Percentiles rank a stretch among this genome's conserved stretches.
Evolutionary conservation across 2,888 invertebrate species (phyloP).

Genomic region (Amblyjoppa fuscipennis): DNA sequence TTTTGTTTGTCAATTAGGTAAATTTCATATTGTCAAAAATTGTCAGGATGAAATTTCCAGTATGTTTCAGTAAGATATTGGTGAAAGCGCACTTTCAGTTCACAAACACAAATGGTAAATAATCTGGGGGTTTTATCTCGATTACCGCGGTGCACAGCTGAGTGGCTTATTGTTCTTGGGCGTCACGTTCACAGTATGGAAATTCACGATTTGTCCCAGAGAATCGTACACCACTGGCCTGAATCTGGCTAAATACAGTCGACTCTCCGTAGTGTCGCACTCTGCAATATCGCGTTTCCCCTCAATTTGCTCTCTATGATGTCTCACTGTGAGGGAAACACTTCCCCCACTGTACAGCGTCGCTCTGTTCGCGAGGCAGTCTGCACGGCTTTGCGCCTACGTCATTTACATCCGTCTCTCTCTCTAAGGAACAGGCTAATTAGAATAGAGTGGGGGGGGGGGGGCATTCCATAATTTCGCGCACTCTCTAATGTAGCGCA

Average conservation of each 20-base stretch:
- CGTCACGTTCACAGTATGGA: background rate
- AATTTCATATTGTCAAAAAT: background rate
- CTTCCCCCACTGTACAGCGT: no score
- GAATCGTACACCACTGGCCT: constrained; percentile 41
- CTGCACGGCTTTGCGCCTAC: no score
- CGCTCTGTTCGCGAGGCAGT: no score
- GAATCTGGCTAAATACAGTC: constrained; percentile 31
- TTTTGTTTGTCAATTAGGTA: background rate
- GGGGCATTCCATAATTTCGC: no score
- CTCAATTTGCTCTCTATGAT: no score
- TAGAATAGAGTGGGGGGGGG: no score
- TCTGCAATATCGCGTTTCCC: no score
- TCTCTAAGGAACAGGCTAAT: no score
- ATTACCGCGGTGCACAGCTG: background rate
- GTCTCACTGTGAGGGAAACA: no score
- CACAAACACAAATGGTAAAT: background rate
- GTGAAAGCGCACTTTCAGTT: background rate
- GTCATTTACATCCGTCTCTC: no score
- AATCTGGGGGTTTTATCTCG: background rate
- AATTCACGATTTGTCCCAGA: constrained; percentile 14
- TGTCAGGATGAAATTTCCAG: background rate
- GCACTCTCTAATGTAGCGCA: no score
- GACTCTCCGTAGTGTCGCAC: no score
- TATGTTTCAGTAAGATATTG: background rate
- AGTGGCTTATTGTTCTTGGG: background rate